These are phyloP conservation scores for Thamnaconus septentrionalis DNA, from an alignment of 2,113 vertebrate species.

Conservation along the genomic window DNA sequence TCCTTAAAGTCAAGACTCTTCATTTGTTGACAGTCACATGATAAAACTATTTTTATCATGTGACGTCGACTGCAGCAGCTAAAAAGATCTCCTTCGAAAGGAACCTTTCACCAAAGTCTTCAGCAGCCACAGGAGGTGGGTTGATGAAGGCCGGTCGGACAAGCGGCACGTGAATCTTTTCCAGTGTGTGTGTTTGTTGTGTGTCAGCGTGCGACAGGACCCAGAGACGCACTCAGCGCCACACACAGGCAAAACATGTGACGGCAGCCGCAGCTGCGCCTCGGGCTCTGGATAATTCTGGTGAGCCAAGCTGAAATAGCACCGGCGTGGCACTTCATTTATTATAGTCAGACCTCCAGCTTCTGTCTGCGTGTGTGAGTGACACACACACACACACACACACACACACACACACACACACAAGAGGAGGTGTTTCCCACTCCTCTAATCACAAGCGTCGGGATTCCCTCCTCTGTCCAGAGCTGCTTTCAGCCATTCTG, in stretches of 20 bases:
- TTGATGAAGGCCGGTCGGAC: no score
- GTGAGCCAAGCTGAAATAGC: constrained; percentile 66
- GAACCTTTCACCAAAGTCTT: no score
- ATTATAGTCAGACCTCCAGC: constrained; percentile 53
- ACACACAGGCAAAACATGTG: constrained; percentile 52
- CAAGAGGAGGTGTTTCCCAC: constrained; percentile 47
- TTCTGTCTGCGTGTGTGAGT: constrained; percentile 31
- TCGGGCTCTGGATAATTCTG: constrained; percentile 61
- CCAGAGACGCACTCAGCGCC: constrained; percentile 50
- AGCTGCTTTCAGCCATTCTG: constrained; percentile 22
- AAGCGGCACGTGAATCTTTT: no score
- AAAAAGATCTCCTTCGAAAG: no score
- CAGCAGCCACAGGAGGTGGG: no score
- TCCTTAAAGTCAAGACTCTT: no score
- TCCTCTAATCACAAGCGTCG: constrained; percentile 50
- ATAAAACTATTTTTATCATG: no score
- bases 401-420: no score
- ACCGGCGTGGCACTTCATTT: constrained; percentile 63
- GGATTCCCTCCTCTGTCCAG: constrained; percentile 63
- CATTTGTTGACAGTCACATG: no score
- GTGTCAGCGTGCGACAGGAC: constrained; percentile 49
- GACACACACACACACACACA: constrained; percentile 3
- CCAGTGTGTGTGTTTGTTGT: constrained; percentile 9
- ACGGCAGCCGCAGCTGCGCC: constrained; percentile 37
- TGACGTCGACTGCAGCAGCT: no score